Conservation (phyloP, 2,888 invertebrate genomes). For the Ernsta delagoae region DNA sequence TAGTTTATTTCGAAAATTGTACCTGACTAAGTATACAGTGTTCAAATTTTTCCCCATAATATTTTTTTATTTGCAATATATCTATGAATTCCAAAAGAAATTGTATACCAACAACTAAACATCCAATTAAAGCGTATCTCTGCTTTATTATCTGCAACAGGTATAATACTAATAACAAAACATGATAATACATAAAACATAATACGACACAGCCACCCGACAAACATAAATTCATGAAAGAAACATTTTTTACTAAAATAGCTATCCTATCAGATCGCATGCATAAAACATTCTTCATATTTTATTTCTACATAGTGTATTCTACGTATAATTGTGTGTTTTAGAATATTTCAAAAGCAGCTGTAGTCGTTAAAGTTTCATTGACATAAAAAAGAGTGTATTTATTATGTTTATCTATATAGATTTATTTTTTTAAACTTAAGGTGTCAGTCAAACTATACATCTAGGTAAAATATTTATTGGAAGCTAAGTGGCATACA, state of each 20-base stretch:
- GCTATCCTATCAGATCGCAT: slow-evolving; percentile 27
- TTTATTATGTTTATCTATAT: slow-evolving; percentile 1
- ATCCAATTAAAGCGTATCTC: neutral
- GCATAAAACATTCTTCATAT: slow-evolving; percentile 24
- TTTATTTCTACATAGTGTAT: slow-evolving; percentile 18
- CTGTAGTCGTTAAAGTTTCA: slow-evolving; percentile 18
- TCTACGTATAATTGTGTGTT: slow-evolving; percentile 23
- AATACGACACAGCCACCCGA: neutral
- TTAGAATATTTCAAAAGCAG: slow-evolving; percentile 24
- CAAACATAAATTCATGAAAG: slow-evolving; percentile 27
- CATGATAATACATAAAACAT: slow-evolving; percentile 5
- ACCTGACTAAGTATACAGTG: too few species aligned
- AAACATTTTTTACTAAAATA: slow-evolving; percentile 27
- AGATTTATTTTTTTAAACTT: neutral
- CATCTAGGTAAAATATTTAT: too few species aligned
- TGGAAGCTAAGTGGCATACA: too few species aligned
- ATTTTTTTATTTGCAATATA: too few species aligned
- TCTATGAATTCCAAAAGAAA: too few species aligned
- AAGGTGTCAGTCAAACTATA: too few species aligned
- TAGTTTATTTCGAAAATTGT: too few species aligned
- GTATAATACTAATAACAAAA: neutral
- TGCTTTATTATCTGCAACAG: neutral
- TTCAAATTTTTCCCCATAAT: too few species aligned
- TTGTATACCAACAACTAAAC: too few species aligned
- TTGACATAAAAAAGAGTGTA: slow-evolving; percentile 16